Conservation (phyloP, 2,797 vertebrate species). For the Natrix natrix region DNA sequence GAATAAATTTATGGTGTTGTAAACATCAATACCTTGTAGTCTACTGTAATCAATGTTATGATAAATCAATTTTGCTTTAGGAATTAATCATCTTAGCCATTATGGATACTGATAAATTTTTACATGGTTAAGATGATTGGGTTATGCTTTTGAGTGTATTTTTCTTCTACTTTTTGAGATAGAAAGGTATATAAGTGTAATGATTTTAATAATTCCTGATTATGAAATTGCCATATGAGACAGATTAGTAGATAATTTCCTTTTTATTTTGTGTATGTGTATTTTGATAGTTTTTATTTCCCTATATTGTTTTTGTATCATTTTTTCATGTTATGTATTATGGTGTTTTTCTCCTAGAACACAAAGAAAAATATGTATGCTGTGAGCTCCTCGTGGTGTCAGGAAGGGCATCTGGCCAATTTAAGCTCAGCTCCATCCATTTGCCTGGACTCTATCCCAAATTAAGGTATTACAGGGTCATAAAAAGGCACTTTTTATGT, state of each 20-base stretch:
- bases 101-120: not conserved
- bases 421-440: too few relatives aligned
- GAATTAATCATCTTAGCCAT: not conserved
- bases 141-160: not conserved
- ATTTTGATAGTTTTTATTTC: not conserved
- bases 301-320: not conserved
- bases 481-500: too few relatives aligned
- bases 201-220: not conserved
- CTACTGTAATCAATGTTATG: slow-evolving; percentile 39
- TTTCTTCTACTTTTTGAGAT: not conserved
- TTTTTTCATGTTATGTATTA: not conserved
- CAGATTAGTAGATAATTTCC: not conserved
- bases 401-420: too few relatives aligned
- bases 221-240: not conserved
- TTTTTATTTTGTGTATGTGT: not conserved
- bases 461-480: too few relatives aligned
- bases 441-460: too few relatives aligned
- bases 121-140: not conserved
- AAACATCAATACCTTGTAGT: slow-evolving; percentile 59
- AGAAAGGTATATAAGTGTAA: not conserved
- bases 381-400: rapidly evolving
- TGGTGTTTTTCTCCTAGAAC: too few relatives aligned
- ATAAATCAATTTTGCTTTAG: not conserved
- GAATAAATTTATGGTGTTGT: slow-evolving; percentile 59
- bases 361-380: too few relatives aligned